Conservation (phyloP, 2,113 vertebrate genomes). For the Bos javanicus region DNA sequence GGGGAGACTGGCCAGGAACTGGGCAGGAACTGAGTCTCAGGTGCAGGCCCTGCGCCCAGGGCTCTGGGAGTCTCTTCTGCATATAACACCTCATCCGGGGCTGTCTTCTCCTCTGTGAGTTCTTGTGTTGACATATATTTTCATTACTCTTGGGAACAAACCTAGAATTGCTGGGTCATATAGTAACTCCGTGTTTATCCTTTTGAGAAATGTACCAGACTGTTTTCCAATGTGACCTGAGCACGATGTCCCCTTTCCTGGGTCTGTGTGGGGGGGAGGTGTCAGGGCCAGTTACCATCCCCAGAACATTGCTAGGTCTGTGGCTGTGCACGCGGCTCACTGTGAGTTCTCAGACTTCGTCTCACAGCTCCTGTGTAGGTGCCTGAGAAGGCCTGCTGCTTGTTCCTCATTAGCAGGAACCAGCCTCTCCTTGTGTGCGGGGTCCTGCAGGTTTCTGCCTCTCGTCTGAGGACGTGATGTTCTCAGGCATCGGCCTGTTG, state of each 20-base stretch:
- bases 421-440: background rate
- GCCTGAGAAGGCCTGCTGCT: background rate
- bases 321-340: background rate
- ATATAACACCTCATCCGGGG: fast-evolving
- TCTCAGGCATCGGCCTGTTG: background rate
- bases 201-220: background rate
- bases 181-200: background rate
- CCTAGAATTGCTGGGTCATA: background rate
- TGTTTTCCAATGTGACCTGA: background rate
- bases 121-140: background rate
- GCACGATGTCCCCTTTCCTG: too few relatives aligned
- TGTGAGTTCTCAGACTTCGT: background rate
- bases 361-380: background rate
- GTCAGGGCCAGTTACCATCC: background rate
- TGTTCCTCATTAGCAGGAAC: background rate
- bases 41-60: background rate
- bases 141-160: background rate
- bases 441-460: background rate
- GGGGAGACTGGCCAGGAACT: background rate
- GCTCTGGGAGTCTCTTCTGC: background rate
- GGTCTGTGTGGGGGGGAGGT: too few relatives aligned
- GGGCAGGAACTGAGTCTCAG: background rate
- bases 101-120: background rate
- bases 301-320: background rate
- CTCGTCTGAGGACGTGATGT: background rate